These are phyloP conservation scores for Malacoraja senta DNA, from an alignment of 2,797 vertebrate species.

Conservation along the genomic window DNA sequence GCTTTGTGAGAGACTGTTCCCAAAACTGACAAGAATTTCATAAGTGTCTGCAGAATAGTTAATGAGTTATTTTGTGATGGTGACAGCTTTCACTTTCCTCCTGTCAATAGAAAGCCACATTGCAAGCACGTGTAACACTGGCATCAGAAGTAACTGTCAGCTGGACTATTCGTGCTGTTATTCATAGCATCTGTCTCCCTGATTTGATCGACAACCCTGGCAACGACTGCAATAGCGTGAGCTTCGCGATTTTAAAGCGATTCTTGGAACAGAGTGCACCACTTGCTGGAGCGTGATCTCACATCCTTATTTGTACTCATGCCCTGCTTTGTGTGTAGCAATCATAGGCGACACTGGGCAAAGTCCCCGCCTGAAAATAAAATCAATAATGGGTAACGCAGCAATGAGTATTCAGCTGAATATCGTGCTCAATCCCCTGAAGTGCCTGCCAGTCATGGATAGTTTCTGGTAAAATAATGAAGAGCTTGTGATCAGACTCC, in stretches of 20 bases:
- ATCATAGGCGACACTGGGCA: neutral
- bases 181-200: constrained; percentile 21
- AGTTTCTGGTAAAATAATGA: neutral
- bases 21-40: neutral
- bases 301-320: neutral
- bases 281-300: neutral
- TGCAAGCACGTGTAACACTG: neutral
- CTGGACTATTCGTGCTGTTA: neutral
- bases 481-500: neutral
- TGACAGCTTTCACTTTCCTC: constrained; percentile 19
- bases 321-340: neutral
- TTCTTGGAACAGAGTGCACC: neutral
- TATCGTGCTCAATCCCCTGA: neutral
- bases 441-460: constrained; percentile 14
- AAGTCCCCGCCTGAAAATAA: neutral
- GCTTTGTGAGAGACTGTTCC: neutral
- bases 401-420: neutral
- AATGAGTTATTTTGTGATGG: constrained; percentile 7
- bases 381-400: constrained; percentile 2
- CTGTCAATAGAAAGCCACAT: constrained; percentile 12
- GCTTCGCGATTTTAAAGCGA: neutral
- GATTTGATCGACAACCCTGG: constrained; percentile 16
- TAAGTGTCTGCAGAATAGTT: neutral
- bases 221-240: neutral
- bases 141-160: neutral